A percentile compares a stretch with the other conserved stretches of the same genome.
phyloP scores from a whole-genome alignment of 2,113 vertebrate species.

The Clupea harengus region DNA sequence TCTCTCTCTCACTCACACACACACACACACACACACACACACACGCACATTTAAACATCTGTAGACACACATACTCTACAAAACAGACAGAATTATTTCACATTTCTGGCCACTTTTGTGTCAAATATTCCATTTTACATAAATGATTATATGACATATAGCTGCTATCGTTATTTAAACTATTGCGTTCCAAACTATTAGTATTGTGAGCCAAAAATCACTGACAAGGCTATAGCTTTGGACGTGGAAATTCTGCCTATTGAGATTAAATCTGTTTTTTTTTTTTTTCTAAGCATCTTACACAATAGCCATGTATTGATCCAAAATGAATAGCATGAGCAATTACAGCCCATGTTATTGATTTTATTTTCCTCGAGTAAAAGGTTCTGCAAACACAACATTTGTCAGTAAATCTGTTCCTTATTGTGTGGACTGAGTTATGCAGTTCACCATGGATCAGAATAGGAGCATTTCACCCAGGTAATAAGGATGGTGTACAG shows the following conservation, averaged over 20 bases:
- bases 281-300: not conserved
- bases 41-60: not conserved
- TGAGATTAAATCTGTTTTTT: conserved; percentile 11
- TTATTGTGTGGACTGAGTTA: not conserved
- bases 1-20: not conserved
- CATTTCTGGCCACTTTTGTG: too few relatives aligned
- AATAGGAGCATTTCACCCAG: not conserved
- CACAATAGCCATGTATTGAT: not conserved
- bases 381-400: conserved; percentile 16
- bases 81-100: too few relatives aligned
- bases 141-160: not conserved
- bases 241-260: not conserved
- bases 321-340: conserved; percentile 19
- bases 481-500: not conserved
- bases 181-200: not conserved
- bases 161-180: not conserved
- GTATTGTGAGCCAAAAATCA: not conserved
- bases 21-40: not conserved
- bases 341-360: conserved; percentile 12
- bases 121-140: too few relatives aligned
- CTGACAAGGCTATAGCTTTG: not conserved
- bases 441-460: conserved; percentile 36
- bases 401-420: conserved; percentile 12
- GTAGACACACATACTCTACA: too few relatives aligned
- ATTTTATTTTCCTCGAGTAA: conserved; percentile 14